These are phyloP conservation scores for Terebella lapidaria DNA, from an alignment of 2,888 invertebrate genomes.

Conservation along the genomic window DNA sequence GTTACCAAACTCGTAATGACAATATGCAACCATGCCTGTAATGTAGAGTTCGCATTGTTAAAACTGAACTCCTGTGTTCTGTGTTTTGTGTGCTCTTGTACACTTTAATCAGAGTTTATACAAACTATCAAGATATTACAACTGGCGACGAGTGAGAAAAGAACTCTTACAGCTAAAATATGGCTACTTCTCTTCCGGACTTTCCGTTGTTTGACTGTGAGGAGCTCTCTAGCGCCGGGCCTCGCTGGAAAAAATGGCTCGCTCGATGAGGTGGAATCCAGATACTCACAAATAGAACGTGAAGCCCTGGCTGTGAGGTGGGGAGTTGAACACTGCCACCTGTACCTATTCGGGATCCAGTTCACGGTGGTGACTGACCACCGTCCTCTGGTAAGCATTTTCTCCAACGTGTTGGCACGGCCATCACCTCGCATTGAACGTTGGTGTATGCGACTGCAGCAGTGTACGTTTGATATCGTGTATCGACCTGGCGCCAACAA, in stretches of 20 bases:
- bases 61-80: too few species aligned
- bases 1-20: too few species aligned
- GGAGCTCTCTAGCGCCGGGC: too few species aligned
- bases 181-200: not conserved
- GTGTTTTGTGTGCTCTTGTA: too few species aligned
- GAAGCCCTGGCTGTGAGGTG: conserved; percentile 18
- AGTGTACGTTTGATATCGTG: not conserved
- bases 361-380: conserved; percentile 26
- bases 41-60: too few species aligned
- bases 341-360: conserved; percentile 20
- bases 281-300: conserved; percentile 13
- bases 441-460: not conserved
- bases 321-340: conserved; percentile 22
- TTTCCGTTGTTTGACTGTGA: not conserved
- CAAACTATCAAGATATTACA: too few species aligned
- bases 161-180: not conserved
- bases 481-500: not conserved
- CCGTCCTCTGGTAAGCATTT: conserved; percentile 20
- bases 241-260: conserved; percentile 1
- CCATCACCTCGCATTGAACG: not conserved
- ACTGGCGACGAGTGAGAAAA: not conserved
- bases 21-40: too few species aligned
- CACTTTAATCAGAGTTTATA: too few species aligned
- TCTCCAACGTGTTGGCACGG: not conserved
- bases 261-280: conserved; percentile 5